These are phyloP conservation scores for Synanceia verrucosa DNA, from an alignment of 2,797 vertebrate genomes.

Conservation along the genomic window DNA sequence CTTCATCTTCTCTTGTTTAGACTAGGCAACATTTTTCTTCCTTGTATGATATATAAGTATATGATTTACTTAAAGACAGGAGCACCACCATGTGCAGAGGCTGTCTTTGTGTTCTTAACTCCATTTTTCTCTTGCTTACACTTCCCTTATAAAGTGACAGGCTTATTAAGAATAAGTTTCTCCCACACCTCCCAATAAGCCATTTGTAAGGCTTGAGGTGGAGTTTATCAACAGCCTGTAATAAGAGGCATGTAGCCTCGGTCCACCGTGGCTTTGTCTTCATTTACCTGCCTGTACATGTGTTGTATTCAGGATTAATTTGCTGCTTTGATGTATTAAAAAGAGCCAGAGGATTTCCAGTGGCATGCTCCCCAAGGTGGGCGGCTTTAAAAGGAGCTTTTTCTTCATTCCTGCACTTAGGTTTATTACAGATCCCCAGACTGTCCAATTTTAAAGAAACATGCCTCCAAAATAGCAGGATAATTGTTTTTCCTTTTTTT, in stretches of 20 bases:
- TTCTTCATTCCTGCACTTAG: constrained; percentile 87
- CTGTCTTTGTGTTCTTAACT: constrained; percentile 40
- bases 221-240: constrained; percentile 80
- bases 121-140: constrained; percentile 62
- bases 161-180: constrained; percentile 82
- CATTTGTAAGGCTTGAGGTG: constrained; percentile 77
- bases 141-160: constrained; percentile 71
- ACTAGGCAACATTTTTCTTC: background rate
- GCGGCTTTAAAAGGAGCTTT: constrained; percentile 79
- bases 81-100: background rate
- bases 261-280: constrained; percentile 81
- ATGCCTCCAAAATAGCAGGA: constrained; percentile 76
- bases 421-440: constrained; percentile 81
- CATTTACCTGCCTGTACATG: constrained; percentile 84
- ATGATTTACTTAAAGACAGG: constrained; percentile 5
- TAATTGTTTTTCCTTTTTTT: constrained; percentile 74
- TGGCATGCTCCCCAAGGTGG: constrained; percentile 76
- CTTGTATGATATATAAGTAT: background rate
- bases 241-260: constrained; percentile 71
- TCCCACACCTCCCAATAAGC: constrained; percentile 75
- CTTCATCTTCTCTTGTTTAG: background rate
- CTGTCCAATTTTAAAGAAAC: constrained; percentile 81
- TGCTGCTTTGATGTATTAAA: constrained; percentile 83
- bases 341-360: constrained; percentile 76
- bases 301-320: constrained; percentile 82